Evolutionary conservation across 2,888 invertebrate genomes (phyloP), one percentile per base, ranked within the genome.

Genomic region (Cerastis leucographa): DNA sequence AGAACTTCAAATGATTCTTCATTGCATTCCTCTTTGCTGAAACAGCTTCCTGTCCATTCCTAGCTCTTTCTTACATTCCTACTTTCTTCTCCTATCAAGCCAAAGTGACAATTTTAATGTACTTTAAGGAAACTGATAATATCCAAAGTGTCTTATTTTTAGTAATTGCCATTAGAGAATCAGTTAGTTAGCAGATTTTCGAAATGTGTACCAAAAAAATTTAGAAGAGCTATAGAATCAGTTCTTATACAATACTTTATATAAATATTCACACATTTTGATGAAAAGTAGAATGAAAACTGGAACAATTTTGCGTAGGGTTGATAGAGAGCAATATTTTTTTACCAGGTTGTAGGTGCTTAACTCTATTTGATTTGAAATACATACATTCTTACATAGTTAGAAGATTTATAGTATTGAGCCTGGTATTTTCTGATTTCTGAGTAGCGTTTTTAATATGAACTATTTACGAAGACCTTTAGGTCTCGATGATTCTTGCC

Each of bases 101-200:
- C 90, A 90, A 92, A 89, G 89, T 91, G 91, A 92, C 90, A 91
- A 90, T 89, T 88, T 88, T 84, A 90, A 89, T 90, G 89, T 94
- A 93, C 90, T 91, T 85, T 94, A 95, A 94, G 93, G 91, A 93
- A 95, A 95, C 93, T 93, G 92, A 96, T 95, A 93, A 95, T 95
- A 95, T 94, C 94, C 90, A 91, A 95, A 95, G 96, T 96, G 96
- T 96, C 96, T 96, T 96, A 96, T 96, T 95, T 93, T 95, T 96
- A 96, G 96, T 95, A 95, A 94, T 92, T 93, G 93, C 94, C 94
- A 95, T 94, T 96, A 96, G 95, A 91, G 86, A 91, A 93, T 93
- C 94, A 95, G 94, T 94, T 96, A 96, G 95, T 86, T 96, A 96
- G 96, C 93, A 93, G 93, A 95, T 94, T 95, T 96, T 95, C 92